These are phyloP conservation scores for Gortyna flavago DNA, from an alignment of 2,888 invertebrate species.

Conservation along the genomic window DNA sequence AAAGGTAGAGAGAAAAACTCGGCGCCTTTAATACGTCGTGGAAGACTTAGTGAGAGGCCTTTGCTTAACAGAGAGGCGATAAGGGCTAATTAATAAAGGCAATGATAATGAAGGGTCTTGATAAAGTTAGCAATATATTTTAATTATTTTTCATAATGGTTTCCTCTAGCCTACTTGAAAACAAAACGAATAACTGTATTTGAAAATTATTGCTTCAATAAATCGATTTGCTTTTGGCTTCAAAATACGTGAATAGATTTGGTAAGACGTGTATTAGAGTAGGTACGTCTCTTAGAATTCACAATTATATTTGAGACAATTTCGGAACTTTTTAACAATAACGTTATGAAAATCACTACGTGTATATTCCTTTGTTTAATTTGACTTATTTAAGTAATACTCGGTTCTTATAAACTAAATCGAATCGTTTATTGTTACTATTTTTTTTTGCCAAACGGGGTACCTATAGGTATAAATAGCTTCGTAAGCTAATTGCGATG, in stretches of 20 bases:
- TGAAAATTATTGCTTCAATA: constrained; percentile 2
- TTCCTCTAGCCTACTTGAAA: not conserved
- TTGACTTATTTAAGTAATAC: constrained; percentile 5
- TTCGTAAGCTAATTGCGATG: not conserved
- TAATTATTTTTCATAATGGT: constrained; percentile 15
- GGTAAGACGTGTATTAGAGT: constrained; percentile 10
- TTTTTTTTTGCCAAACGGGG: not conserved
- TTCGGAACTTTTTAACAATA: constrained; percentile 9
- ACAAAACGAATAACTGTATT: not conserved
- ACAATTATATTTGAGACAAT: constrained; percentile 23
- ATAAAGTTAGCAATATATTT: constrained; percentile 18
- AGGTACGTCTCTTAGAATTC: constrained; percentile 25
- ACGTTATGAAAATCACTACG: not conserved
- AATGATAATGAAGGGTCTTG: constrained; percentile 24
- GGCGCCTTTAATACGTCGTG: constrained; percentile 15
- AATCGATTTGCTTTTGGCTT: constrained; percentile 17
- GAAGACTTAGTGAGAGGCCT: constrained; percentile 30
- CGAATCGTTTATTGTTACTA: not conserved
- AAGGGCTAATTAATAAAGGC: constrained; percentile 39
- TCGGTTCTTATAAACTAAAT: not conserved
- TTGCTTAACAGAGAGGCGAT: constrained; percentile 17
- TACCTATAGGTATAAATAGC: not conserved
- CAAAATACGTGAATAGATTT: constrained; percentile 31
- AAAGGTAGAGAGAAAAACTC: constrained; percentile 21
- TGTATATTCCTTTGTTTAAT: not conserved